These are phyloP conservation scores for Drosophila imparisetae DNA, from an alignment of 2,888 invertebrate species.

Conservation along the genomic window DNA sequence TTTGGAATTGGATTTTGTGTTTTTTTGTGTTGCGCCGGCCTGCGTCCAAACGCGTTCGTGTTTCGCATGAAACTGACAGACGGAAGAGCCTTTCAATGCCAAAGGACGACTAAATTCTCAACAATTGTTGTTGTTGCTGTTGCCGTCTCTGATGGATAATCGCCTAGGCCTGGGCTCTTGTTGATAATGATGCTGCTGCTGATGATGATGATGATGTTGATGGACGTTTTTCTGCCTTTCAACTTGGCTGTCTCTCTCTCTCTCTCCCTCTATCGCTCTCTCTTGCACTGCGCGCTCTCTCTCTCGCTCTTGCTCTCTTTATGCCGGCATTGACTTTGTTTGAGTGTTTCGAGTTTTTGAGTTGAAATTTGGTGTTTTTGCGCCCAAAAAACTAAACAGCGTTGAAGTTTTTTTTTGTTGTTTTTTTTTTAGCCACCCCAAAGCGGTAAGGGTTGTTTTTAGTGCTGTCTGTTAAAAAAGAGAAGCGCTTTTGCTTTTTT, in stretches of 20 bases:
- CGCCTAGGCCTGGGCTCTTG: conserved; percentile 59
- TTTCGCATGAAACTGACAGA: conserved; percentile 84
- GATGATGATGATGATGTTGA: conserved; percentile 31
- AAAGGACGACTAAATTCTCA: conserved; percentile 64
- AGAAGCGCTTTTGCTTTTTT: conserved; percentile 24
- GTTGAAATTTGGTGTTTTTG: conserved; percentile 64
- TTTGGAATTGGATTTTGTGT: conserved; percentile 17
- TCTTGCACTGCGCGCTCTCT: conserved; percentile 17
- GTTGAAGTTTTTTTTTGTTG: conserved; percentile 27
- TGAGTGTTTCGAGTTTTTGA: conserved; percentile 58
- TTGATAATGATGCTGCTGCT: conserved; percentile 29
- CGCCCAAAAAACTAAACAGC: conserved; percentile 52
- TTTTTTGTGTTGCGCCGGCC: conserved; percentile 52
- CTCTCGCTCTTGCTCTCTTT: conserved; percentile 11
- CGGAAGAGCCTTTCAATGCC: conserved; percentile 50
- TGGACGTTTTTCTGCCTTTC: conserved; percentile 20
- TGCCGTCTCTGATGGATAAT: conserved; percentile 55
- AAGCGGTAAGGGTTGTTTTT: conserved; percentile 69
- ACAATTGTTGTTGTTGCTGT: not conserved
- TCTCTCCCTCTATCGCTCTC: conserved; percentile 26
- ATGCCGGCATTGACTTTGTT: conserved; percentile 57
- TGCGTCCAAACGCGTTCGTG: conserved; percentile 83
- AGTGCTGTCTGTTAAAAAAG: conserved; percentile 41
- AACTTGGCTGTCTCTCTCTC: conserved; percentile 29
- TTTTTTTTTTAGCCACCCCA: conserved; percentile 57